These are phyloP conservation scores for Cladorhizidae sp. DNA, from an alignment of 37 sponge, comb jelly and placozoan species.

Conservation along the genomic window DNA sequence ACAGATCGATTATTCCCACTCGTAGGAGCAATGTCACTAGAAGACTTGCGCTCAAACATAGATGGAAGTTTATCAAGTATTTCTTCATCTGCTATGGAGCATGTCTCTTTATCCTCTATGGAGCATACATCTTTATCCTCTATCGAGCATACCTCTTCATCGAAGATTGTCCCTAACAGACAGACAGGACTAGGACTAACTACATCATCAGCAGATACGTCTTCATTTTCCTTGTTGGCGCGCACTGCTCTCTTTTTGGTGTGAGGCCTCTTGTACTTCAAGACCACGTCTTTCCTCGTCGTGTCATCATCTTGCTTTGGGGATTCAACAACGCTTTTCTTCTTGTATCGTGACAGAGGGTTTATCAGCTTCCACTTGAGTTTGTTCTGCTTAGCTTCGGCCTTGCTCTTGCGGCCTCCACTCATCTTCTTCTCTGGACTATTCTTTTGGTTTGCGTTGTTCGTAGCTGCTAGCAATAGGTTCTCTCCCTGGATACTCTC, in stretches of 20 bases:
- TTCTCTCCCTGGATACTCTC: no score
- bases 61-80: not conserved
- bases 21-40: not conserved
- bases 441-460: no score
- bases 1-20: not conserved
- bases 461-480: no score
- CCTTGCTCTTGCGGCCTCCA: not conserved
- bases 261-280: not conserved
- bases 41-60: not conserved
- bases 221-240: not conserved
- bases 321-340: not conserved
- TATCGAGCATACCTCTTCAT: not conserved
- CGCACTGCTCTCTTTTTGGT: not conserved
- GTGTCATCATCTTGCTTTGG: not conserved
- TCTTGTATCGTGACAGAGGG: not conserved
- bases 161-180: not conserved
- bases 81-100: no score
- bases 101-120: no score
- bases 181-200: not conserved
- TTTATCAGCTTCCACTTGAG: not conserved
- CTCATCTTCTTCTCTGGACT: not conserved
- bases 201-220: not conserved
- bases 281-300: no score
- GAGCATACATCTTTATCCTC: not conserved
- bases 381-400: not conserved